These are phyloP conservation scores for Imbricaverruca yamaguchii DNA, from an alignment of 2,888 invertebrate genomes.

Conservation along the genomic window DNA sequence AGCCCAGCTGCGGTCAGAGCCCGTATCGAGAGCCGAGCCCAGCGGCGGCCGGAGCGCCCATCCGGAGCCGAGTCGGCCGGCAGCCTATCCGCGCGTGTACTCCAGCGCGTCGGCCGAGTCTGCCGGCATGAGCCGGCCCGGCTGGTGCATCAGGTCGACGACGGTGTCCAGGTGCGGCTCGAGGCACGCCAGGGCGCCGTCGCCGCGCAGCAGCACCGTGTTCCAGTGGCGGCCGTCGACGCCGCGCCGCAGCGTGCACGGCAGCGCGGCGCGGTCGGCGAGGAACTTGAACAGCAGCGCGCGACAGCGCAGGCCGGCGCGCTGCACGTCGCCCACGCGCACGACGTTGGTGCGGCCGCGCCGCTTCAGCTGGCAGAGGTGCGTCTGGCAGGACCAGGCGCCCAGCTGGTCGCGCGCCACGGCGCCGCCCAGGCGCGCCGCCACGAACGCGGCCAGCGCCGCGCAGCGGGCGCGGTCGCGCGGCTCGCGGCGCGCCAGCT, in stretches of 20 bases:
- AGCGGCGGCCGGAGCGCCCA: too few species aligned
- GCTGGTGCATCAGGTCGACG: conserved; percentile 9
- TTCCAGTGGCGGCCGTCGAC: conserved; percentile 20
- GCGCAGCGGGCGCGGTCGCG: neutral
- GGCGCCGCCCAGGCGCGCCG: neutral
- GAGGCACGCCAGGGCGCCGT: neutral
- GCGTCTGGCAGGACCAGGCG: neutral
- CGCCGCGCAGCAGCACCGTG: neutral
- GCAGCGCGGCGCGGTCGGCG: neutral
- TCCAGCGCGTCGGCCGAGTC: conserved; percentile 6
- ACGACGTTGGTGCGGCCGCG: neutral
- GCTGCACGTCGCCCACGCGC: neutral
- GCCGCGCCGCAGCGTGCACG: conserved; percentile 1
- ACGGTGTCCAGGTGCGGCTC: conserved; percentile 3
- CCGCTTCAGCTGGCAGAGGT: neutral
- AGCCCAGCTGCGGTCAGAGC: too few species aligned
- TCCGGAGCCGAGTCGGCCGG: neutral
- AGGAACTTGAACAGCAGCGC: conserved; percentile 23
- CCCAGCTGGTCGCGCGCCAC: conserved; percentile 9
- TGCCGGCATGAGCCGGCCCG: neutral
- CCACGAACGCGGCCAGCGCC: neutral
- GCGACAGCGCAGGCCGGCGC: neutral
- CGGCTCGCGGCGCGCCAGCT: too few species aligned
- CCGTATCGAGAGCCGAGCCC: too few species aligned
- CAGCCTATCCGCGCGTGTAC: neutral